Base-by-base conservation (phyloP, 2,113 vertebrate genomes). In the Hymenochirus boettgeri region DNA sequence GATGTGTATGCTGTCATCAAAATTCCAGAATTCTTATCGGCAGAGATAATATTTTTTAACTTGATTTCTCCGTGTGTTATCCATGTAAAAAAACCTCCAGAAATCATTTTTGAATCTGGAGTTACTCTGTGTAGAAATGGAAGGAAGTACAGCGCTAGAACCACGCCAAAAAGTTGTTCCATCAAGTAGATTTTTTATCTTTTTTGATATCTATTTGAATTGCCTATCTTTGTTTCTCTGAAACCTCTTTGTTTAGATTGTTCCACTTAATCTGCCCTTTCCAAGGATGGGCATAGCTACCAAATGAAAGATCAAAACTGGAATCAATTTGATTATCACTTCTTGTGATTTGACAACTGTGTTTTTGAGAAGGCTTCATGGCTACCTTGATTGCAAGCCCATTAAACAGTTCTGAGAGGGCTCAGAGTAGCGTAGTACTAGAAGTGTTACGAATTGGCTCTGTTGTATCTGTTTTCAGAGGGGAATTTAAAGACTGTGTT, bases 251-350 rank as follows among this genome's bases (percentile, higher is more conserved):
- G 72, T 80, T 84, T 51, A 82, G 80, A 63, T 79, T 61, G 73
- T 70, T 62, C 78, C 73, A 1, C 73, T 80, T 1, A 83, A 78
- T 60, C 79, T 83, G n/a, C 79, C 78, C 46, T 86, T 85, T 47
- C 89, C 93, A 98, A 96, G 0, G 95, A 96, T 33, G 94, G 94
- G 90, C 79, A 0, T 97, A 98, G 74, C 82, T 85, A 33, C 95
- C 93, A 69, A 98, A 98, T 1, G 86, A 73, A 65, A 96, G 55
- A 58, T 93, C 82, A 2, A 76, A 76, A 26, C 27, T 72, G 70
- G 81, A 70, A 65, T 59, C 75, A 47, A 73, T 73, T 0, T 80
- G 70, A 63, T 39, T 74, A 7, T 26, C 3, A 1, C 2, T 61
- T 63, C 62, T n/a, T 83, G 64, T 58, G 56, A 12, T 70, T 81